Conservation (phyloP, 2,797 vertebrate species). For the Sarcoramphus papa region DNA sequence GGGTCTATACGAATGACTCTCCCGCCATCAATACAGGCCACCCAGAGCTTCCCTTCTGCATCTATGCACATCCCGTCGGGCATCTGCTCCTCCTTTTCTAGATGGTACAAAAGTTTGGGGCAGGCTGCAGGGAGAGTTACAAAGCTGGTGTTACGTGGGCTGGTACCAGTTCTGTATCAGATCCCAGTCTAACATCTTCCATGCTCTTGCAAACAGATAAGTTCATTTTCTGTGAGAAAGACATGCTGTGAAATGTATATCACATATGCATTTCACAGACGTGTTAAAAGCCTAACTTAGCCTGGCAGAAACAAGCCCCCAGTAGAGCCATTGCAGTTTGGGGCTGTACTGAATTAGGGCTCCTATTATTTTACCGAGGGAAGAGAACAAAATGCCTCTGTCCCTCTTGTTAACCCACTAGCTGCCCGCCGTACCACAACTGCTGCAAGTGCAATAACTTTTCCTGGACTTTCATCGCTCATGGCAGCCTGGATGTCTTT, state of each 20-base stretch:
- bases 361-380: not conserved
- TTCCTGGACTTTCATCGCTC: not conserved
- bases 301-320: not conserved
- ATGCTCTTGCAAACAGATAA: accelerated
- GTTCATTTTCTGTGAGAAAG: not conserved
- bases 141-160: not conserved
- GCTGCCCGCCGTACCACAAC: not conserved
- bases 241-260: not conserved
- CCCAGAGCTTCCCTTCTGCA: constrained; percentile 80
- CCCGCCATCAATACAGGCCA: constrained; percentile 84
- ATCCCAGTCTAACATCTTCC: not conserved
- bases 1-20: constrained; percentile 83
- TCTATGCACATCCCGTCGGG: constrained; percentile 88
- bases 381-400: not conserved
- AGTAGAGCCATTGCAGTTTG: not conserved
- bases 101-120: constrained; percentile 75
- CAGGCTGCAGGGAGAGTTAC: constrained; percentile 68
- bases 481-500: not conserved
- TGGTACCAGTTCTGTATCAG: not conserved
- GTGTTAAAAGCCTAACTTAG: not conserved
- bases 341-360: not conserved
- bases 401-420: not conserved
- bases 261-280: not conserved
- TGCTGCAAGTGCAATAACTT: not conserved
- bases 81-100: constrained; percentile 80